phyloP scores from a whole-genome alignment of 2,888 invertebrate genomes.

The Furcula furcula region DNA sequence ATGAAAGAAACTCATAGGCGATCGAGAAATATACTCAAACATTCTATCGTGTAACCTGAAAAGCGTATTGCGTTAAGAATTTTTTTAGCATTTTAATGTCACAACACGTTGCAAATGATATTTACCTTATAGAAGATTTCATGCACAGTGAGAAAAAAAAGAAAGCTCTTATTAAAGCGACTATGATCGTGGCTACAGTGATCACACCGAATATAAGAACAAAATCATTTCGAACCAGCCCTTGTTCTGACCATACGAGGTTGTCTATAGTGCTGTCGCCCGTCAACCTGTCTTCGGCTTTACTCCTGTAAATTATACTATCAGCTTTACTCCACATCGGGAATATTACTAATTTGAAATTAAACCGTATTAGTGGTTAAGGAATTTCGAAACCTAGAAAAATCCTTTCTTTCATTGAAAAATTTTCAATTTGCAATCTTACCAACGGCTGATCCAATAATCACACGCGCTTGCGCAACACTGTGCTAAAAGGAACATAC shows the following conservation, averaged over 20 bases:
- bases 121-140: slow-evolving; percentile 83
- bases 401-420: neutral
- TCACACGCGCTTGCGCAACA: slow-evolving; percentile 68
- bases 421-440: too few species aligned
- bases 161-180: slow-evolving; percentile 84
- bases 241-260: slow-evolving; percentile 59
- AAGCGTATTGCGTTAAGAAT: neutral
- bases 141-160: slow-evolving; percentile 85
- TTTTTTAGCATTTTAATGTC: too few species aligned
- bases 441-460: slow-evolving; percentile 74
- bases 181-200: slow-evolving; percentile 76
- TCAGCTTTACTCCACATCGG: too few species aligned
- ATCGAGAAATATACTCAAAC: slow-evolving; percentile 81
- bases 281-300: slow-evolving; percentile 63
- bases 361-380: too few species aligned
- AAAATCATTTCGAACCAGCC: slow-evolving; percentile 52
- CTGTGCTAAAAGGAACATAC: slow-evolving; percentile 82
- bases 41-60: slow-evolving; percentile 84
- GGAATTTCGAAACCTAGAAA: too few species aligned
- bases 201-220: slow-evolving; percentile 81
- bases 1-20: slow-evolving; percentile 87
- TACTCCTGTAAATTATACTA: slow-evolving; percentile 51
- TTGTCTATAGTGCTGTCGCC: slow-evolving; percentile 64
- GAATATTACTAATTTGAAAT: too few species aligned
- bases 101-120: slow-evolving; percentile 6